Evolutionary conservation across 2,113 vertebrate genomes (phyloP).

Genomic region (Neopipo cinnamomea): DNA sequence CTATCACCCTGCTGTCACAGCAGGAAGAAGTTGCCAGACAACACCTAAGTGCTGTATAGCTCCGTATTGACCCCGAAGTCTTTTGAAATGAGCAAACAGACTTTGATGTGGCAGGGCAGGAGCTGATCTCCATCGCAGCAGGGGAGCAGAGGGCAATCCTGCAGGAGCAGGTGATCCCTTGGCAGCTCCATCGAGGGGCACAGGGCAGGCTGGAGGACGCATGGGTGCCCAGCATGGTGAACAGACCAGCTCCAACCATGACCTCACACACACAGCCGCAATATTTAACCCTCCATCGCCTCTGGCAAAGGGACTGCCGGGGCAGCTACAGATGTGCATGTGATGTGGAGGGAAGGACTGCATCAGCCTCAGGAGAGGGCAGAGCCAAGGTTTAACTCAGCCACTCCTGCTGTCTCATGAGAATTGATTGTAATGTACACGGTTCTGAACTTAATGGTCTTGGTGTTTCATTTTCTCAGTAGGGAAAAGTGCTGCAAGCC

Average conservation of each 20-base stretch:
- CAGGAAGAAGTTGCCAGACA: slow-evolving; percentile 13
- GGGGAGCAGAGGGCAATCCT: neutral
- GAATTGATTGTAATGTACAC: neutral
- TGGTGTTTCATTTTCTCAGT: neutral
- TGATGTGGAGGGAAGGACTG: neutral
- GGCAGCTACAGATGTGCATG: accelerated
- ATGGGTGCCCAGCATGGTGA: neutral
- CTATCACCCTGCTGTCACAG: neutral
- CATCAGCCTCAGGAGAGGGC: neutral
- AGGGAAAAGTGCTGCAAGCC: neutral
- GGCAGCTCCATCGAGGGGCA: accelerated
- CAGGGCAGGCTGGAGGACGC: neutral
- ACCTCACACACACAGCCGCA: accelerated
- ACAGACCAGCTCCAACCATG: neutral
- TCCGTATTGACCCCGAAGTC: neutral
- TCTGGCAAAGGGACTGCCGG: neutral
- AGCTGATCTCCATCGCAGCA: accelerated
- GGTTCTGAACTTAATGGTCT: neutral
- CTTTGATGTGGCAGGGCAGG: slow-evolving; percentile 13
- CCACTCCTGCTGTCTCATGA: neutral
- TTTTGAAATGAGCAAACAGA: slow-evolving; percentile 37
- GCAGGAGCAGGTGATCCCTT: neutral
- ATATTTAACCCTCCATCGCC: accelerated
- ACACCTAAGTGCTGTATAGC: slow-evolving; percentile 28
- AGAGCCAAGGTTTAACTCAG: neutral